Evolutionary conservation across 2,797 vertebrate genomes (phyloP), one percentile per base, ranked within the genome.

Genomic region (Thalassophryne amazonica): DNA sequence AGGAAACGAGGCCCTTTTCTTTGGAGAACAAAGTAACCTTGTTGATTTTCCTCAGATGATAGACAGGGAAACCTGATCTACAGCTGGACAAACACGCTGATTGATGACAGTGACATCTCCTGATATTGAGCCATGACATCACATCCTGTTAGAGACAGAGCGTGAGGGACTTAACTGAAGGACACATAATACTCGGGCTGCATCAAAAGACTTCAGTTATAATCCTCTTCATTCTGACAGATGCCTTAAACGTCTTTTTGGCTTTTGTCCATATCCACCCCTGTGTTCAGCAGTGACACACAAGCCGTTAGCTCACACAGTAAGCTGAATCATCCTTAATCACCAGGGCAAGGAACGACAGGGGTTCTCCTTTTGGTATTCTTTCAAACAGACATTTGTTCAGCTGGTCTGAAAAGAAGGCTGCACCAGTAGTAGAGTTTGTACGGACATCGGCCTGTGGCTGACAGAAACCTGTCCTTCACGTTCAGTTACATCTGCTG

Each of bases 351-450:
- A 43, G 7, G 7, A 18, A 42, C 37, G 31, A 50, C 33, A 12
- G 31, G 17, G 13, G 51, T 34, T 19, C 33, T 41, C 22, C 23
- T 63, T 23, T 14, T 48, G 24, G 45, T 56, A 10, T 36, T 58
- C 28, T 56, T 42, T 20, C 1, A 36, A 47, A 25, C 22, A 42
- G 63, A 67, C 40, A 43, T 74, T 49, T 80, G 30, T 86, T 86
- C 84, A 85, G 83, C 86, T 81, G 86, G 84, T 80, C 83, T 86
- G 83, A 83, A 62, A 79, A 60, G 45, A 20, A 19, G 13, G 45
- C 55, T 22, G 18, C 9, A 68, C 31, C 22, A 59, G 28, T 41
- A 39, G 45, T 36, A 41, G 61, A 29, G 37, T 33, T 45, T 40
- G 16, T 50, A 11, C 30, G 37, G 32, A 55, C 4, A 24, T 42